Conservation (phyloP, 2,797 vertebrate species). For the Nannoperca australis region DNA sequence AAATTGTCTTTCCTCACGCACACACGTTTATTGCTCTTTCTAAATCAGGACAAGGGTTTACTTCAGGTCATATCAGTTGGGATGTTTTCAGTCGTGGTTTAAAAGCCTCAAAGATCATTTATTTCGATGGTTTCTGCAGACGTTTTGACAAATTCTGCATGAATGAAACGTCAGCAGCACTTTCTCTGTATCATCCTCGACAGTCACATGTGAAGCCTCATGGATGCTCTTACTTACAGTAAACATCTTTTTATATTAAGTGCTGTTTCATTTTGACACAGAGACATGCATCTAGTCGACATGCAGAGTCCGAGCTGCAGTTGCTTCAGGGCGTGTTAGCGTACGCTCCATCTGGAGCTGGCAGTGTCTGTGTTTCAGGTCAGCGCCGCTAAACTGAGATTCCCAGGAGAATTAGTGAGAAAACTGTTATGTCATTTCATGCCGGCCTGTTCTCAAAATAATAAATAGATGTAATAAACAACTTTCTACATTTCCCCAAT, state of each 20-base stretch:
- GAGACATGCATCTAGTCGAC: not conserved
- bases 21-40: not conserved
- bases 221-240: not conserved
- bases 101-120: not conserved
- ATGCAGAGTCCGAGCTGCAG: constrained; percentile 35
- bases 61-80: not conserved
- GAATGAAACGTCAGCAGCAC: not conserved
- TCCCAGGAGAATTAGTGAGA: constrained; percentile 31
- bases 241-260: not conserved
- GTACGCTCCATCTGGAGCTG: constrained; percentile 56
- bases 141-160: not conserved
- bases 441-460: not conserved
- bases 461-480: not conserved
- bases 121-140: not conserved
- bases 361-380: constrained; percentile 36
- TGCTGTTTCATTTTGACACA: not conserved
- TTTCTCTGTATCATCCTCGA: not conserved
- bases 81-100: not conserved
- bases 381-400: constrained; percentile 37
- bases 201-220: not conserved
- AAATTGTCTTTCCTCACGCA: not conserved
- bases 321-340: constrained; percentile 28
- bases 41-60: not conserved
- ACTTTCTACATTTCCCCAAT: not conserved
- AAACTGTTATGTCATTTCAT: constrained; percentile 28